phyloP scores from a whole-genome alignment of 2,888 invertebrate genomes.

The Diarsia rubi region DNA sequence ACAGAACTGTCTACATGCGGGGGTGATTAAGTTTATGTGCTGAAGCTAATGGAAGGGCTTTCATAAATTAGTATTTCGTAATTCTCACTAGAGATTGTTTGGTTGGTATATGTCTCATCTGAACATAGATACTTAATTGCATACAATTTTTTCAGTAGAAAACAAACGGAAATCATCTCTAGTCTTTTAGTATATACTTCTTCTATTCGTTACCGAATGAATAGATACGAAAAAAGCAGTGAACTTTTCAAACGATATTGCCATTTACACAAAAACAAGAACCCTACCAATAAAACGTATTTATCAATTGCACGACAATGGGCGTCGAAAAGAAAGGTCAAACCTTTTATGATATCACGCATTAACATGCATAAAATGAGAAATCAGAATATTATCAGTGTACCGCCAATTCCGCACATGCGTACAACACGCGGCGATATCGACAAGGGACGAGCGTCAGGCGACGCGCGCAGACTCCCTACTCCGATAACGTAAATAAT shows the following conservation, averaged over 20 bases:
- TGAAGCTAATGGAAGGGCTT: background rate
- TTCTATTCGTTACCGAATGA: background rate
- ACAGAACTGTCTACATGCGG: slow-evolving; percentile 1
- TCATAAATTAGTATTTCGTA: background rate
- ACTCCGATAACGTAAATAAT: slow-evolving; percentile 85
- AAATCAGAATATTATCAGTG: slow-evolving; percentile 87
- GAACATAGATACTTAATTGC: background rate
- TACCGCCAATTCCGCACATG: slow-evolving; percentile 84
- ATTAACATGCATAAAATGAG: slow-evolving; percentile 88
- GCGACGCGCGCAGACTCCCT: slow-evolving; percentile 82
- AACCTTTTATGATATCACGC: slow-evolving; percentile 80
- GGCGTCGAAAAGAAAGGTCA: slow-evolving; percentile 76
- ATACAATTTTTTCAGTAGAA: background rate
- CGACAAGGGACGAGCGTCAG: slow-evolving; percentile 75
- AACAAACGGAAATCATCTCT: background rate
- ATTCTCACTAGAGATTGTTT: no score
- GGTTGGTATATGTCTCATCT: background rate
- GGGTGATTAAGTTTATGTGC: slow-evolving; percentile 3
- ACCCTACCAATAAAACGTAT: slow-evolving; percentile 63
- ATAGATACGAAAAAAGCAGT: background rate
- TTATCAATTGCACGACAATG: slow-evolving; percentile 73
- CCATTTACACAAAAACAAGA: slow-evolving; percentile 16
- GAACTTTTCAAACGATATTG: slow-evolving; percentile 14
- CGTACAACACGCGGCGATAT: slow-evolving; percentile 79
- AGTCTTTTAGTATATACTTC: background rate